phyloP scores from a whole-genome alignment of 2,113 vertebrate species.

The Apeltes quadracus region DNA sequence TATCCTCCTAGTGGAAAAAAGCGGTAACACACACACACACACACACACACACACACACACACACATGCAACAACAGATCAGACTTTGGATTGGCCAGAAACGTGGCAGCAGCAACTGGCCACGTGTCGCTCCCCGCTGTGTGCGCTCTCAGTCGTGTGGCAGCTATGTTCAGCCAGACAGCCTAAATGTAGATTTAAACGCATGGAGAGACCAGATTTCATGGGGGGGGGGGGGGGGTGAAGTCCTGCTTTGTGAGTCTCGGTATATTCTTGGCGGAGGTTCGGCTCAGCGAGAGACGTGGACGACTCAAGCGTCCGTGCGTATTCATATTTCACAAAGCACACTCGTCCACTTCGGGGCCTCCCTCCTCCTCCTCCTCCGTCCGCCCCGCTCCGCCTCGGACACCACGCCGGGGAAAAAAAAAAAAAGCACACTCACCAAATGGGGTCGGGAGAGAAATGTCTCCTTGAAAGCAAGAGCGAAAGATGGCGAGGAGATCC shows the following conservation, averaged over 20 bases:
- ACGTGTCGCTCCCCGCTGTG: too few relatives aligned
- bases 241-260: conserved; percentile 15
- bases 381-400: conserved; percentile 27
- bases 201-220: conserved; percentile 15
- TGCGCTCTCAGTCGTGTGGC: too few relatives aligned
- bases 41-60: neutral
- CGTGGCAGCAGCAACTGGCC: conserved; percentile 1
- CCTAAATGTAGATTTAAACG: conserved; percentile 20
- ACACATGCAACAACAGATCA: neutral
- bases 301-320: conserved; percentile 25
- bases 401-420: neutral
- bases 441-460: neutral
- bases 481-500: neutral
- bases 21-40: neutral
- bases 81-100: conserved; percentile 1
- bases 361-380: conserved; percentile 39
- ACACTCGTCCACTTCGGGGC: conserved; percentile 34
- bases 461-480: neutral
- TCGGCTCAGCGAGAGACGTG: conserved; percentile 21
- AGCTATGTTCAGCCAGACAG: too few relatives aligned
- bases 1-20: neutral
- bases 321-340: conserved; percentile 48
- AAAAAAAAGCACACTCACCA: conserved; percentile 55
- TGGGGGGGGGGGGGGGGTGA: neutral
- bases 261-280: conserved; percentile 13